These are phyloP conservation scores for Stegophylla sp. DNA, from an alignment of 2,888 invertebrate species.

Conservation along the genomic window DNA sequence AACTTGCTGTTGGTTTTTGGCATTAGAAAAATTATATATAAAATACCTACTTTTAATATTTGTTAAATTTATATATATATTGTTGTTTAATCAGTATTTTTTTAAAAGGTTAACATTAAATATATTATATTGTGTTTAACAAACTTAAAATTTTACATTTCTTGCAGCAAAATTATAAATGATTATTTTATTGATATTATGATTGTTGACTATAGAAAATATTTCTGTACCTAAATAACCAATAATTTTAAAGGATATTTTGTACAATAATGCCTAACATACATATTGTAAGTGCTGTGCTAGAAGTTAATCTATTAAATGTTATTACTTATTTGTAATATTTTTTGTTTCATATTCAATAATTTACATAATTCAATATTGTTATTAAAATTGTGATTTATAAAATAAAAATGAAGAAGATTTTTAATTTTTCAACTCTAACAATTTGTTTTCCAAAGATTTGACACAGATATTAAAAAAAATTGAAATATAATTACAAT, in stretches of 20 bases:
- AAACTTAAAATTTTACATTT: neutral
- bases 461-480: no score
- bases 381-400: no score
- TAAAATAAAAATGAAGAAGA: no score
- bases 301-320: no score
- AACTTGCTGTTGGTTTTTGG: neutral
- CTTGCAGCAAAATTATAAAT: neutral
- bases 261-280: no score
- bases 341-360: neutral
- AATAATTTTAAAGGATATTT: no score
- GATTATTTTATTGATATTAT: no score
- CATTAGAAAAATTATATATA: neutral
- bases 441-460: no score
- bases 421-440: neutral
- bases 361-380: neutral
- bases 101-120: neutral
- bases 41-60: neutral
- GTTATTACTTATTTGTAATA: neutral
- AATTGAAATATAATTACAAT: no score
- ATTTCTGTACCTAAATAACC: no score
- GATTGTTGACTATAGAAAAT: no score
- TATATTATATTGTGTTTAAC: neutral
- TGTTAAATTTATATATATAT: neutral
- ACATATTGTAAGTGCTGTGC: no score
- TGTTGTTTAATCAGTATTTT: slow-evolving; percentile 25